These are phyloP conservation scores for Saxicola maurus DNA, from an alignment of 2,797 vertebrate genomes.

Conservation along the genomic window DNA sequence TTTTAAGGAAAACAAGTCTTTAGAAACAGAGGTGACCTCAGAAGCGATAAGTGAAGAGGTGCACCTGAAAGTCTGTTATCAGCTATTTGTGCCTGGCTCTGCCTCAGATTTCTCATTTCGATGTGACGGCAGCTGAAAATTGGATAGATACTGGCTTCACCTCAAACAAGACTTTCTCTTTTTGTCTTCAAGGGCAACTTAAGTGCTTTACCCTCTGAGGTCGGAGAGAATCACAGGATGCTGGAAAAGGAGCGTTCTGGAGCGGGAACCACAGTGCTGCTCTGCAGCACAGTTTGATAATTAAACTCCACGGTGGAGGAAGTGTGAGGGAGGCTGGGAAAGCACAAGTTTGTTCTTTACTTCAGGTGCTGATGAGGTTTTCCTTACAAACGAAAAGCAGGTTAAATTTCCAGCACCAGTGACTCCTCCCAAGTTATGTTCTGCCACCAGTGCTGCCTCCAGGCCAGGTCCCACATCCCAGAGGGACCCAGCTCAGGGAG, in stretches of 20 bases:
- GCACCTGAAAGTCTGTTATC: conserved; percentile 76
- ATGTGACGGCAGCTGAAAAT: conserved; percentile 73
- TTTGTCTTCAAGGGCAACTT: conserved; percentile 61
- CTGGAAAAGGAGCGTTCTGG: not conserved
- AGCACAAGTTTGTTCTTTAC: not conserved
- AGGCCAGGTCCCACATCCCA: accelerated
- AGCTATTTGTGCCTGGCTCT: conserved; percentile 66
- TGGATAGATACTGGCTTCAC: conserved; percentile 69
- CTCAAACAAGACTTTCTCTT: conserved; percentile 70
- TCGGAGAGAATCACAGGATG: not conserved
- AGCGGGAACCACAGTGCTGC: not conserved
- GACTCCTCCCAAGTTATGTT: not conserved
- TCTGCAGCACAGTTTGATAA: not conserved
- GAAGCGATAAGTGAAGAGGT: conserved; percentile 71
- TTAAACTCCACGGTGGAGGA: not conserved
- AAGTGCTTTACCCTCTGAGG: conserved; percentile 55
- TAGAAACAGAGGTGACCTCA: conserved; percentile 75
- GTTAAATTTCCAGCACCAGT: not conserved
- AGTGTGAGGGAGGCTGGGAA: not conserved
- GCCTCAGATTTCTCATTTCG: conserved; percentile 78
- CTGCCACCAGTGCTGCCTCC: not conserved
- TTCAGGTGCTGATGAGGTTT: not conserved
- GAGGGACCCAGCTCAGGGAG: not conserved
- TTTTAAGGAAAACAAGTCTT: conserved; percentile 73
- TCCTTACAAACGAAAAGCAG: not conserved